Base-by-base conservation (phyloP, 2,888 invertebrate species). In the Epirrhoe alternata region DNA sequence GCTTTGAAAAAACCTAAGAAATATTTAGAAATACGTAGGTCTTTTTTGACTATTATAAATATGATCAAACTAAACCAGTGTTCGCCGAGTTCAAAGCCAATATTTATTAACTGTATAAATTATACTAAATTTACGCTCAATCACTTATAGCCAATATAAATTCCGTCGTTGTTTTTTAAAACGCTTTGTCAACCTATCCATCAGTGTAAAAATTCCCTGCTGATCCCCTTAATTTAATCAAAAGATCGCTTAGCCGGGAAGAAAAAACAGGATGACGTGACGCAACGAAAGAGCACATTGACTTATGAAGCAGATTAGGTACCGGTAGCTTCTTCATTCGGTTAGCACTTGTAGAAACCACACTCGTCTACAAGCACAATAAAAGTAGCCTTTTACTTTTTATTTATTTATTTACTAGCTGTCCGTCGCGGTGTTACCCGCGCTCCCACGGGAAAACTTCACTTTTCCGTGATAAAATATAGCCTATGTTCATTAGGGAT, bases 161-260 rank as follows among this genome's bases (percentile, higher is more conserved):
- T 88, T 89, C 87, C 86, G 81, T 72, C 83, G 78, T 83, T 87
- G 86, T 87, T 84, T 85, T 84, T 85, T 87, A 87, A 90, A 91
- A 88, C 86, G 88, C 90, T 90, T 87, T 89, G 91, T 91, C 89
- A 90, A 90, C 89, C 91, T 88, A 91, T 90, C 90, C 90, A 91
- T 92, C 92, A 93, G 87, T 89, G 89, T 90, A 90, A 89, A 92
- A 90, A 91, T 92, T 89, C 90, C 86, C 86, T 72, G 86, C 85
- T 90, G 90, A 91, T 89, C 90, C 90, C 92, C 89, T 88, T 90
- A 91, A 92, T 93, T 92, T 92, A 92, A 93, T 93, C 93, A 91
- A 92, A 91, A 91, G 88, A 90, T 90, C 90, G 91, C 89, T 92
- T 88, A 83, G 89, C 87, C 83, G 89, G 84, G 81, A 87, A 90